These are phyloP conservation scores for Drosophila pruinosa DNA, from an alignment of 1,140 invertebrate genomes.

Conservation along the genomic window DNA sequence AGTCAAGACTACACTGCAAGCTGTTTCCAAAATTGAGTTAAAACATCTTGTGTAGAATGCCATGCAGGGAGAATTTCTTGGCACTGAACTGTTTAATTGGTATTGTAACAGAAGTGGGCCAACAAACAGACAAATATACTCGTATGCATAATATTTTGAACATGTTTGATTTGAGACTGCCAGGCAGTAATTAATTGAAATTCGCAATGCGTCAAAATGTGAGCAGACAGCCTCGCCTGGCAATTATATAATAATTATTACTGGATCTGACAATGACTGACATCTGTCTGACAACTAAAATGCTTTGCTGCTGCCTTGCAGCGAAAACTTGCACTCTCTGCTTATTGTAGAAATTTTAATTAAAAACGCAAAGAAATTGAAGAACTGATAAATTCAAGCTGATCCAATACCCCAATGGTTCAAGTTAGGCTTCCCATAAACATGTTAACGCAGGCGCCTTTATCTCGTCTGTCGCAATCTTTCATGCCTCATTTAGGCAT, in stretches of 20 bases:
- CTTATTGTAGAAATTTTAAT: slow-evolving; percentile 50
- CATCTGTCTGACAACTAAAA: slow-evolving; percentile 28
- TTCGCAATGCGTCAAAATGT: slow-evolving; percentile 37
- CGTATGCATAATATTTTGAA: slow-evolving; percentile 1
- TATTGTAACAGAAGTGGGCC: slow-evolving; percentile 24
- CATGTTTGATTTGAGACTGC: slow-evolving; percentile 14
- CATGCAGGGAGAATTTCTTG: no score
- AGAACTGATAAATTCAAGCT: neutral
- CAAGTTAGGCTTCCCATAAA: neutral
- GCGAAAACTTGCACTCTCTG: slow-evolving; percentile 34
- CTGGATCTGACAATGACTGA: slow-evolving; percentile 37
- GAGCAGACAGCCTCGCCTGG: slow-evolving; percentile 20
- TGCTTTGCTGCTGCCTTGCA: neutral
- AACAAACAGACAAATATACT: slow-evolving; percentile 7
- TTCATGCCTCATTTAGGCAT: slow-evolving; percentile 47
- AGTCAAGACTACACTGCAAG: slow-evolving; percentile 10
- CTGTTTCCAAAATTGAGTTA: neutral
- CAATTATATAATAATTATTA: slow-evolving; percentile 51
- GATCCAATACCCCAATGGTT: slow-evolving; percentile 24
- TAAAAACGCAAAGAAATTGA: slow-evolving; percentile 39
- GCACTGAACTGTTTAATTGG: slow-evolving; percentile 37
- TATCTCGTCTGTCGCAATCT: slow-evolving; percentile 46
- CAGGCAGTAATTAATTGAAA: slow-evolving; percentile 39
- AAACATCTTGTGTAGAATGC: neutral
- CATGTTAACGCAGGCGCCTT: slow-evolving; percentile 19